Evolutionary conservation across 2,797 vertebrate species (phyloP), one percentile per base, ranked within the genome.

Genomic region (Manis crassicaudata): DNA sequence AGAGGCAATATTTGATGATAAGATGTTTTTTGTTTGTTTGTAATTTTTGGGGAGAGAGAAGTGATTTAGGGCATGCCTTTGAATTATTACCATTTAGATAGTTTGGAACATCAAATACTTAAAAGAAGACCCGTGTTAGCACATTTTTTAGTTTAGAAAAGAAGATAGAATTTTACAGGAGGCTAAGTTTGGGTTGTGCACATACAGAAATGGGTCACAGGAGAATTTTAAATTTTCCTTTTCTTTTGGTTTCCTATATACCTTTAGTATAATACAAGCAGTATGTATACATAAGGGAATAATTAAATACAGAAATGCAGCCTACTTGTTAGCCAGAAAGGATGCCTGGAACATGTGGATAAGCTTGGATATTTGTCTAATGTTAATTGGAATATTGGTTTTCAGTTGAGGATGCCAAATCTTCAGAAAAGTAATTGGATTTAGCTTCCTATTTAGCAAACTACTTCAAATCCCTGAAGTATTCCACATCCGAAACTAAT

Each of bases 261-360:
- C 76, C 58, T 89, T 84, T 72, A 65, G 65, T 87, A 81, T 95
- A 97, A 95, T 90, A 68, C 40, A 95, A 82, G 94, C 54, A 73
- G 35, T 94, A 65, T 92, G 87, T 84, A 88, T 97, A 86, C 96
- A 95, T 97, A 73, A 77, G 95, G 96, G 84, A 98, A 96, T 97
- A 96, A 97, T 98, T 97, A 97, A 96, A 92, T 94, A 87, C 95
- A 97, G 95, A 97, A 98, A 93, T 70, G 54, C 43, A 95, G 67
- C 43, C 94, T 79, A 96, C 82, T 88, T 81, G 63, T 96, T 92
- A 81, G 46, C 91, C 75, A 92, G 95, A 96, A 97, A 92, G 79
- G 72, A 96, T 96, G 95, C 82, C 82, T 97, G 92, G 77, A 95
- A 97, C 97, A 97, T 83, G 95, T 54, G 72, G 60, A 94, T 97